Evolutionary conservation across 2,113 vertebrate genomes (phyloP).

Genomic region (Nothobranchius kuhntae): DNA sequence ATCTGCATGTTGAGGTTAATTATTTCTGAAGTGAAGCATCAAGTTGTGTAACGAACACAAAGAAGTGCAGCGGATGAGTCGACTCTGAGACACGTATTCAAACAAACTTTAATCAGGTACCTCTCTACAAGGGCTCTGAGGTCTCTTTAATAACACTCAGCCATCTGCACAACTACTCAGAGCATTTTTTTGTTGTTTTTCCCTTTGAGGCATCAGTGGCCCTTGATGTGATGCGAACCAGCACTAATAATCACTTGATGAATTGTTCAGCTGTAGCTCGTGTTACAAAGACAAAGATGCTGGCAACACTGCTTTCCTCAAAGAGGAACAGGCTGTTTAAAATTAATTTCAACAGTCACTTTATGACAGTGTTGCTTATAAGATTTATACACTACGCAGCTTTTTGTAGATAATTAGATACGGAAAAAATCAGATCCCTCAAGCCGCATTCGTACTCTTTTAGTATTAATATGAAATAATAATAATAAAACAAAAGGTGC

Average conservation of each 20-base stretch:
- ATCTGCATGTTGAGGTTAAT: conserved; percentile 31
- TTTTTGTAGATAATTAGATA: conserved; percentile 61
- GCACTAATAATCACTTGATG: conserved; percentile 62
- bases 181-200: conserved; percentile 17
- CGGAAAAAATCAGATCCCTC: conserved; percentile 42
- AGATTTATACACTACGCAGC: conserved; percentile 37
- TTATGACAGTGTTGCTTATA: conserved; percentile 42
- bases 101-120: conserved; percentile 46
- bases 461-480: conserved; percentile 40
- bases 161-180: conserved; percentile 62
- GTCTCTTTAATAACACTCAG: conserved; percentile 56
- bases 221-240: conserved; percentile 52
- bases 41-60: conserved; percentile 18
- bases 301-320: conserved; percentile 26
- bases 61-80: conserved; percentile 35
- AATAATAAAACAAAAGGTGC: conserved; percentile 51
- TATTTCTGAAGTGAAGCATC: conserved; percentile 30
- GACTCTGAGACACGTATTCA: conserved; percentile 53
- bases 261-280: conserved; percentile 58
- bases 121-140: conserved; percentile 28
- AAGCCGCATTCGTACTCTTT: conserved; percentile 38
- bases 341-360: conserved; percentile 48
- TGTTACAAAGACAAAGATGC: conserved; percentile 50
- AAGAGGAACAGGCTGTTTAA: conserved; percentile 53
- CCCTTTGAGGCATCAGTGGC: conserved; percentile 38